Evolutionary conservation across 2,888 invertebrate genomes (phyloP), one percentile per base, ranked within the genome.

Genomic region (Odontomyia ornata): DNA sequence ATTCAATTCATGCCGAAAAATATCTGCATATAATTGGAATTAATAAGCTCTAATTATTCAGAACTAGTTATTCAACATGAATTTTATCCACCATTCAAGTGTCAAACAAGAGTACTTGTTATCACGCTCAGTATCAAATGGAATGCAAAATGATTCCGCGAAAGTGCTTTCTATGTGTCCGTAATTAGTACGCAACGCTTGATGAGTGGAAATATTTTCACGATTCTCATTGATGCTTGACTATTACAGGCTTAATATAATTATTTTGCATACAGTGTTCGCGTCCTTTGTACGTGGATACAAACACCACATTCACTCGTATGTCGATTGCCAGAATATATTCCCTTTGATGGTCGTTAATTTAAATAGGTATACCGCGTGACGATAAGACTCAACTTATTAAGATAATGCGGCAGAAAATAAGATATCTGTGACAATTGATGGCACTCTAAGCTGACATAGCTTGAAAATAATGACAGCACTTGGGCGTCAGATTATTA

Each of bases 131-230:
- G 52, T 15, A n/a, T 52, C n/a, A 52, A 52, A 36, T 36, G 52
- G 52, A 52, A 52, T 52, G 18, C 13, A 15, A 52, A n/a, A 4
- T n/a, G 52, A 52, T 52, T 52, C 4, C 52, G 15, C n/a, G 52
- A 52, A 52, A 52, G 13, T 9, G 52, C 18, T 9, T 52, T 15
- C 3, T 52, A 52, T 4, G 52, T 52, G 52, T 15, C 18, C 18
- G 52, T 52, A 52, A 52, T 52, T 52, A 9, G 18, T 9, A 15
- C 3, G 15, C 52, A 4, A n/a, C n/a, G n/a, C n/a, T n/a, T n/a
- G n/a, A n/a, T n/a, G n/a, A n/a, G n/a, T n/a, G n/a, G 52, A 52
- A 52, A 52, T 52, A 52, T 18, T 52, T 52, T 52, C 52, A 52
- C 18, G 52, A 52, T 52, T n/a, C 15, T n/a, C 52, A 52, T 4